Conservation (phyloP, 2,113 vertebrate genomes). For the Atlantisia rogersi region DNA sequence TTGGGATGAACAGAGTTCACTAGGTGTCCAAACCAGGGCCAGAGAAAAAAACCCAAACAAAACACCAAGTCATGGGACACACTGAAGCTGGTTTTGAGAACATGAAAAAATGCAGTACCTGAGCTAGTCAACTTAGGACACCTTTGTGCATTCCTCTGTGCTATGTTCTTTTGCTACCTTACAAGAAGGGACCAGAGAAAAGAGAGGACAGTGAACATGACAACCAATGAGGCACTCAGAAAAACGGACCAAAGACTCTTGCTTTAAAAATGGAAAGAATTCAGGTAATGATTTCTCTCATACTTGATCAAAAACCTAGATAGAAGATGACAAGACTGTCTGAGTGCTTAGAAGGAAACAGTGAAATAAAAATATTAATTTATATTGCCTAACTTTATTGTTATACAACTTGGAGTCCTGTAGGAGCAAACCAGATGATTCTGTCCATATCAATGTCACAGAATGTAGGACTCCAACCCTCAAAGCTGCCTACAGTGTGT, state of each 20-base stretch:
- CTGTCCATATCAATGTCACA: neutral
- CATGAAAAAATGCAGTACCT: neutral
- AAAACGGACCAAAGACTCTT: neutral
- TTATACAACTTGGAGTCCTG: neutral
- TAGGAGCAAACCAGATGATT: neutral
- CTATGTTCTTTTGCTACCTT: neutral
- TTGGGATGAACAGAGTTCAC: neutral
- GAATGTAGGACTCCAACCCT: neutral
- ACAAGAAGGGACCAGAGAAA: neutral
- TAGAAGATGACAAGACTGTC: neutral
- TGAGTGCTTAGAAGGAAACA: neutral
- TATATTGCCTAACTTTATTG: neutral
- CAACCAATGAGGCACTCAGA: neutral
- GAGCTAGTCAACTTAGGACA: neutral
- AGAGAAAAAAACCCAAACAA: neutral
- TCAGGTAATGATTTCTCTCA: neutral
- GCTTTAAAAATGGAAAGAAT: neutral
- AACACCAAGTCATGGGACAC: neutral
- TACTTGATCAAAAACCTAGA: neutral
- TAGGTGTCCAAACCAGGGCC: neutral
- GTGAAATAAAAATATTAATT: neutral
- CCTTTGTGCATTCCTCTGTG: neutral
- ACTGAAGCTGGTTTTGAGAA: neutral
- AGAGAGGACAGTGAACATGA: neutral
- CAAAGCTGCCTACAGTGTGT: neutral